Conservation (phyloP, 2,113 vertebrate genomes). For the Lamprologus sp. region DNA sequence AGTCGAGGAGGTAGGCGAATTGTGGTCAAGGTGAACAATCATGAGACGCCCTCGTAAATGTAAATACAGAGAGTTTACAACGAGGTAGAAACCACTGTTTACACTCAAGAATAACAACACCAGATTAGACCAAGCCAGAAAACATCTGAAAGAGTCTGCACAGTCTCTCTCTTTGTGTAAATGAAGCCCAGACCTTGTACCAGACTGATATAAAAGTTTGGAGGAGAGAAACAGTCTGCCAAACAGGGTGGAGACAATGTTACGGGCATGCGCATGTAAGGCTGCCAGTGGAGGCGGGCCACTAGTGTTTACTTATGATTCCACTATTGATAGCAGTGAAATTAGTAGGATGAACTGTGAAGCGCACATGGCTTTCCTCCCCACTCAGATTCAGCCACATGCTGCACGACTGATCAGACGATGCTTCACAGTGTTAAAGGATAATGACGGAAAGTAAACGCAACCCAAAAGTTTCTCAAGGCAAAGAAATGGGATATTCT, state of each 20-base stretch:
- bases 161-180: not conserved
- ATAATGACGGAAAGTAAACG: not conserved
- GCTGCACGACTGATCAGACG: not conserved
- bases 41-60: not conserved
- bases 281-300: not conserved
- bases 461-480: not conserved
- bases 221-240: not conserved
- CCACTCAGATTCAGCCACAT: not conserved
- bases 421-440: not conserved
- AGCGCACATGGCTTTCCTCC: fast-evolving
- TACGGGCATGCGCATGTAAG: not conserved
- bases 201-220: not conserved
- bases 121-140: not conserved
- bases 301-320: not conserved
- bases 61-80: not conserved
- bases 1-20: not conserved
- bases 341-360: not conserved
- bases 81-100: not conserved
- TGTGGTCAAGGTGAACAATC: not conserved
- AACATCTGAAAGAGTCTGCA: not conserved
- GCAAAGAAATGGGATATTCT: not conserved
- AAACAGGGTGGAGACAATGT: not conserved
- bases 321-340: not conserved
- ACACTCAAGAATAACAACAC: not conserved
- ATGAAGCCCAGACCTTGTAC: not conserved